phyloP scores from a whole-genome alignment of 2,797 vertebrate genomes.

The Anniella stebbinsi region DNA sequence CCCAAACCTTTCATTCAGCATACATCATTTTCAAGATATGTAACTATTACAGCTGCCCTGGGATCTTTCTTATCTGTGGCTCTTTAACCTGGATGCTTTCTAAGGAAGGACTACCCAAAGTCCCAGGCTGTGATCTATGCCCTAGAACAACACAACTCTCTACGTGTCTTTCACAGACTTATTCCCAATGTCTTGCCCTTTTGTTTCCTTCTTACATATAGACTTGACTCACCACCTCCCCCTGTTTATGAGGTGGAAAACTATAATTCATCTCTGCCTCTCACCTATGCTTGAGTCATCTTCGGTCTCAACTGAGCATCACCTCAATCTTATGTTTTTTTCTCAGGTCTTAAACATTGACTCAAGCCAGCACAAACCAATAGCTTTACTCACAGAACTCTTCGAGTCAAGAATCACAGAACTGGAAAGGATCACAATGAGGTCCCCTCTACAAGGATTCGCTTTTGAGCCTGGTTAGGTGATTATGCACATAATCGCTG shows the following conservation, averaged over 20 bases:
- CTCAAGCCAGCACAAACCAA: not conserved
- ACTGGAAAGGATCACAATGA: no score
- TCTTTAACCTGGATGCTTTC: not conserved
- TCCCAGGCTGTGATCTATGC: not conserved
- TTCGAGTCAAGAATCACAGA: no score
- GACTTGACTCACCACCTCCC: not conserved
- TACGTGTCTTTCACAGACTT: not conserved
- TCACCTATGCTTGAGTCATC: not conserved
- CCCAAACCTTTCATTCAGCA: not conserved
- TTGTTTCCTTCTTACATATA: not conserved
- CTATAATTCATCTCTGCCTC: not conserved
- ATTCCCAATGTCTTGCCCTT: not conserved
- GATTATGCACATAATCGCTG: no score
- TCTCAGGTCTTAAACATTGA: not conserved
- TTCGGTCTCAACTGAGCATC: not conserved
- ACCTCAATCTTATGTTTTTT: not conserved
- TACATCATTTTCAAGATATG: not conserved
- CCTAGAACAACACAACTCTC: not conserved
- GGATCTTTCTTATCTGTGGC: not conserved
- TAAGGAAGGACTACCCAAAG: not conserved
- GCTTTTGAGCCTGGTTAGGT: no score
- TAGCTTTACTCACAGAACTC: not conserved
- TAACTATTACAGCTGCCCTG: not conserved
- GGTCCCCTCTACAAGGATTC: no score
- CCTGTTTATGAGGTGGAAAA: not conserved